Percentiles rank a stretch among this genome's conserved stretches.
phyloP scores from a whole-genome alignment of 2,797 vertebrate genomes.

The Chrysolophus pictus region DNA sequence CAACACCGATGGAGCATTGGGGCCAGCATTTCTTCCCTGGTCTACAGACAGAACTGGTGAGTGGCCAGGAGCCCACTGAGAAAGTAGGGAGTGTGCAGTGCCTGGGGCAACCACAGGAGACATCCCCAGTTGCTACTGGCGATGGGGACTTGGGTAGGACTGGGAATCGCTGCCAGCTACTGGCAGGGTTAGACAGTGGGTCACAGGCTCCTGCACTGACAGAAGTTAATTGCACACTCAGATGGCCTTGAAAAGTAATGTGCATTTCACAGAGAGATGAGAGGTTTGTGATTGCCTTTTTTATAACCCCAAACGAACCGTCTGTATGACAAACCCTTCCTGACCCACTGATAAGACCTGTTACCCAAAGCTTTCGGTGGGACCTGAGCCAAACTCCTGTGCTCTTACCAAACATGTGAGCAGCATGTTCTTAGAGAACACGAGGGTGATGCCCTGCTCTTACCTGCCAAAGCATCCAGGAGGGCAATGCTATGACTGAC shows the following conservation, averaged over 20 bases:
- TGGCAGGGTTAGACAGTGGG: not conserved
- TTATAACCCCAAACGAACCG: not conserved
- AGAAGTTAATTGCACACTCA: not conserved
- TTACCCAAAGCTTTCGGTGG: too few species aligned
- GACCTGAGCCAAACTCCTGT: not conserved
- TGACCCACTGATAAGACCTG: too few species aligned
- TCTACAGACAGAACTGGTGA: rapidly evolving
- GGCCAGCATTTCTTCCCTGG: not conserved
- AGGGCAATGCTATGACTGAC: not conserved
- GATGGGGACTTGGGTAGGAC: not conserved
- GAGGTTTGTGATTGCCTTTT: not conserved
- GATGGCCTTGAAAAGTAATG: not conserved
- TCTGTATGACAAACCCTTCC: not conserved
- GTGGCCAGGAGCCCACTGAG: not conserved
- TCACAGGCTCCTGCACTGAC: not conserved
- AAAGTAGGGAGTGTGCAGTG: rapidly evolving
- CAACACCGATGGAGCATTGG: rapidly evolving
- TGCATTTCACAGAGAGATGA: too few species aligned
- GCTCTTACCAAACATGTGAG: not conserved
- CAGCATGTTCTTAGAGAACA: not conserved
- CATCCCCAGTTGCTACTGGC: not conserved
- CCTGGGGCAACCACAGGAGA: not conserved
- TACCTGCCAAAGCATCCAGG: not conserved
- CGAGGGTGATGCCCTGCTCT: not conserved
- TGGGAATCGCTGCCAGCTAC: not conserved